These are phyloP conservation scores for Zaprionus camerounensis DNA, from an alignment of 1,140 invertebrate species.

Conservation along the genomic window DNA sequence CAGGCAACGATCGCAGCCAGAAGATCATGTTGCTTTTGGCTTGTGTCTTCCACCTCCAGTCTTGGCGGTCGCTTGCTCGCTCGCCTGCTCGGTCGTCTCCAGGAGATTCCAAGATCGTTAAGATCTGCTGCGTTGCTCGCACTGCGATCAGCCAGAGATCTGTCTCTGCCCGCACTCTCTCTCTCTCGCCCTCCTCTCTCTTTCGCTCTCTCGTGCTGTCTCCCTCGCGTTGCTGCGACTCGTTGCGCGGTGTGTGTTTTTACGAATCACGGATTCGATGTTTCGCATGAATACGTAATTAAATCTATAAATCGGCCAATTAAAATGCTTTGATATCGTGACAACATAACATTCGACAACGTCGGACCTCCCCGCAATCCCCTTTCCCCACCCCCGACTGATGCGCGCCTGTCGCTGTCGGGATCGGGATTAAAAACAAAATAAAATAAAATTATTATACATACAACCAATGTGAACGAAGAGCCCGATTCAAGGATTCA, in stretches of 20 bases:
- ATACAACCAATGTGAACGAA: slow-evolving; percentile 50
- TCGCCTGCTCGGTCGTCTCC: slow-evolving; percentile 2
- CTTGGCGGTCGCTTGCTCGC: slow-evolving; percentile 2
- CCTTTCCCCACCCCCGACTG: slow-evolving; percentile 17
- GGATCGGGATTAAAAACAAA: slow-evolving; percentile 60
- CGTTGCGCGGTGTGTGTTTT: slow-evolving; percentile 82
- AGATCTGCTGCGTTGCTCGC: slow-evolving; percentile 74
- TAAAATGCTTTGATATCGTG: slow-evolving; percentile 85
- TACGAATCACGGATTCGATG: slow-evolving; percentile 84
- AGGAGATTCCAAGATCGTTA: slow-evolving; percentile 72
- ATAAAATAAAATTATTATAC: slow-evolving; percentile 78
- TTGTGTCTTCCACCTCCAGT: slow-evolving; percentile 30
- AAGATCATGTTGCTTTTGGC: slow-evolving; percentile 43
- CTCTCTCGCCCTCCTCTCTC: slow-evolving; percentile 29
- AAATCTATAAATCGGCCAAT: slow-evolving; percentile 85
- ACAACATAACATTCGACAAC: slow-evolving; percentile 84
- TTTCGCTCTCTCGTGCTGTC: slow-evolving; percentile 16
- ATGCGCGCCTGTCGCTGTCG: slow-evolving; percentile 19
- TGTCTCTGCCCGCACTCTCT: slow-evolving; percentile 24
- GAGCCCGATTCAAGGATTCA: slow-evolving; percentile 3
- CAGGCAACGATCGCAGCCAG: slow-evolving; percentile 34
- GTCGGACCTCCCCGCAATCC: slow-evolving; percentile 33
- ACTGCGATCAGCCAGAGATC: slow-evolving; percentile 67
- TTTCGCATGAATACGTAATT: slow-evolving; percentile 85
- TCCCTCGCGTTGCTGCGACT: slow-evolving; percentile 16